Evolutionary conservation across 2,888 invertebrate species (phyloP).

Genomic region (Thera britannica): DNA sequence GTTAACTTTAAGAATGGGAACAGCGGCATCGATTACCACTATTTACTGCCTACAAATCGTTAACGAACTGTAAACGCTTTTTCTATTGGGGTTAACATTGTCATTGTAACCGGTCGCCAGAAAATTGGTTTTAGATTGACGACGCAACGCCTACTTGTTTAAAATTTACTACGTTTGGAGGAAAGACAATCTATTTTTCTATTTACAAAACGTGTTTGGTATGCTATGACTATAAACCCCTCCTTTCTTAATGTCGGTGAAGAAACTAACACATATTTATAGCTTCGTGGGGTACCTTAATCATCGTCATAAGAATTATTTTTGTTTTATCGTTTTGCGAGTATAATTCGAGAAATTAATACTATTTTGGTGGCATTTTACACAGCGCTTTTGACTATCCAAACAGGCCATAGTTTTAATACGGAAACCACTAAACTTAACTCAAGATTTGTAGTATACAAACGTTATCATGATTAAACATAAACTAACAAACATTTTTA

Average conservation of each 20-base stretch:
- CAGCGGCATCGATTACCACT: slow-evolving; percentile 42
- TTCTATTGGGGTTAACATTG: slow-evolving; percentile 49
- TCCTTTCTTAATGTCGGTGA: not conserved
- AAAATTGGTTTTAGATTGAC: slow-evolving; percentile 39
- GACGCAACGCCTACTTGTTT: slow-evolving; percentile 24
- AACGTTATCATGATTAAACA: too few species aligned
- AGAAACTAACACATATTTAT: not conserved
- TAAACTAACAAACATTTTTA: too few species aligned
- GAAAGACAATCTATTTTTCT: not conserved
- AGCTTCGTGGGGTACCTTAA: not conserved
- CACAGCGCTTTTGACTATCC: too few species aligned
- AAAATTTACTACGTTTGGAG: slow-evolving; percentile 8
- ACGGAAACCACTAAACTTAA: too few species aligned
- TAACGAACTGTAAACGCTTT: slow-evolving; percentile 48
- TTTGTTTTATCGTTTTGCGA: too few species aligned
- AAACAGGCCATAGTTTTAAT: too few species aligned
- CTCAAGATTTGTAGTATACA: too few species aligned
- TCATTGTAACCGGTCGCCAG: slow-evolving; percentile 38
- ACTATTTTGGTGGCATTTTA: too few species aligned
- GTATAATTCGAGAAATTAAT: too few species aligned
- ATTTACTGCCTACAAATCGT: slow-evolving; percentile 45
- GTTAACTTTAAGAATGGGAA: slow-evolving; percentile 46
- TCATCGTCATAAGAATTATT: too few species aligned
- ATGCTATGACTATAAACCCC: not conserved
- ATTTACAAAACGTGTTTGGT: too few species aligned